Conservation (phyloP, 1,140 invertebrate genomes). For the Microplitis mediator region DNA sequence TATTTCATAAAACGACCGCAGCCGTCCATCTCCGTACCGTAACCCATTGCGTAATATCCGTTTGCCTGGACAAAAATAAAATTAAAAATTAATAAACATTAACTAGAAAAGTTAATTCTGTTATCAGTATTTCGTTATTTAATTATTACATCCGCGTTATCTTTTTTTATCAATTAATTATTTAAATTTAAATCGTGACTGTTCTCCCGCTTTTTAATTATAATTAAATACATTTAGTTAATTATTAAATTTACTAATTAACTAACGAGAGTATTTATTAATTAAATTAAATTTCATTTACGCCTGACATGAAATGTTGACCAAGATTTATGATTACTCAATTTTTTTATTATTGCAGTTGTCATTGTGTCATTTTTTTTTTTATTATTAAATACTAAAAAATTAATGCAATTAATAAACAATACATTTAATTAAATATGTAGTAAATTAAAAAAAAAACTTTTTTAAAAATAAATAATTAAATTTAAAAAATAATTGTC, state of each 20-base stretch:
- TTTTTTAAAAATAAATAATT: neutral
- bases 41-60: constrained; percentile 64
- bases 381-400: neutral
- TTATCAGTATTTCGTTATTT: neutral
- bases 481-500: too few relatives aligned
- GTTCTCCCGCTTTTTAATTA: too few relatives aligned
- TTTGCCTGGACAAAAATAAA: constrained; percentile 24
- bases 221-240: too few relatives aligned
- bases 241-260: too few relatives aligned
- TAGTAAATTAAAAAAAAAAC: too few relatives aligned
- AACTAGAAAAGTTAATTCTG: neutral
- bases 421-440: neutral
- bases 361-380: neutral
- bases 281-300: neutral
- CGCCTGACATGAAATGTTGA: neutral
- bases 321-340: neutral
- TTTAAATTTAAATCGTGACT: too few relatives aligned
- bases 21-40: constrained; percentile 76
- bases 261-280: neutral
- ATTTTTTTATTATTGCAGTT: neutral
- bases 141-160: neutral
- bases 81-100: neutral
- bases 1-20: constrained; percentile 85
- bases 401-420: neutral
- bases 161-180: too few relatives aligned